Percentiles rank a stretch among this genome's conserved stretches.
These are phyloP conservation scores for Adelognathus sp. DNA, from an alignment of 2,888 invertebrate genomes.

Conservation along the genomic window DNA sequence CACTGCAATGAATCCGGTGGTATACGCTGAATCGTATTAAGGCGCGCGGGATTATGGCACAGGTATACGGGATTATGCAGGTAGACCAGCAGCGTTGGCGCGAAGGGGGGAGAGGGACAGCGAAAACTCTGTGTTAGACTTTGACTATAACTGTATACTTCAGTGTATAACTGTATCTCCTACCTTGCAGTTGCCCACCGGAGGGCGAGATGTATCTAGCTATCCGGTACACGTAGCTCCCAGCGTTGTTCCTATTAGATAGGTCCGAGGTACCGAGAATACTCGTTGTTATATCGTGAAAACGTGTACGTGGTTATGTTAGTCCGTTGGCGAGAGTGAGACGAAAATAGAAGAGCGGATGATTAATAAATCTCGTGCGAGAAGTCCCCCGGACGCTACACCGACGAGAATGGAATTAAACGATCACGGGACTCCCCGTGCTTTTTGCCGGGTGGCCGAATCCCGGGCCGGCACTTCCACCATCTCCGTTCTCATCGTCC, in stretches of 20 bases:
- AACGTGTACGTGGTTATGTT: conserved; percentile 33
- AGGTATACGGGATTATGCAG: conserved; percentile 59
- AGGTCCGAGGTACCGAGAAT: conserved; percentile 2
- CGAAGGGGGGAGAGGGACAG: conserved; percentile 4
- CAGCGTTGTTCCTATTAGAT: conserved; percentile 10
- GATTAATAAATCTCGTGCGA: conserved; percentile 67
- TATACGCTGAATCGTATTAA: conserved; percentile 55
- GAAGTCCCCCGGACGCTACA: conserved; percentile 61
- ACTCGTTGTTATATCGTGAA: conserved; percentile 41
- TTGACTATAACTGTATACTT: conserved; percentile 19
- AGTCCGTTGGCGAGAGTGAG: neutral
- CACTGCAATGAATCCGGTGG: conserved; percentile 27
- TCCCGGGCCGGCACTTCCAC: conserved; percentile 59
- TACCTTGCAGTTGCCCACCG: conserved; percentile 20
- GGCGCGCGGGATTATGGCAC: conserved; percentile 55
- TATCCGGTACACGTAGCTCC: neutral
- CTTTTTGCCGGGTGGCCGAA: conserved; percentile 62
- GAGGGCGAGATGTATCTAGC: conserved; percentile 1
- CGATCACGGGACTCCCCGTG: conserved; percentile 64
- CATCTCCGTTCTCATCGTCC: conserved; percentile 56
- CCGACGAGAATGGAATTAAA: conserved; percentile 64
- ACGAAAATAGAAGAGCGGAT: conserved; percentile 42
- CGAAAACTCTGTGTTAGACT: conserved; percentile 39
- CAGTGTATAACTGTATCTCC: conserved; percentile 19
- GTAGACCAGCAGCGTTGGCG: conserved; percentile 39